phyloP scores from a whole-genome alignment of 2,888 invertebrate genomes.

The Drosophila mercatorum region DNA sequence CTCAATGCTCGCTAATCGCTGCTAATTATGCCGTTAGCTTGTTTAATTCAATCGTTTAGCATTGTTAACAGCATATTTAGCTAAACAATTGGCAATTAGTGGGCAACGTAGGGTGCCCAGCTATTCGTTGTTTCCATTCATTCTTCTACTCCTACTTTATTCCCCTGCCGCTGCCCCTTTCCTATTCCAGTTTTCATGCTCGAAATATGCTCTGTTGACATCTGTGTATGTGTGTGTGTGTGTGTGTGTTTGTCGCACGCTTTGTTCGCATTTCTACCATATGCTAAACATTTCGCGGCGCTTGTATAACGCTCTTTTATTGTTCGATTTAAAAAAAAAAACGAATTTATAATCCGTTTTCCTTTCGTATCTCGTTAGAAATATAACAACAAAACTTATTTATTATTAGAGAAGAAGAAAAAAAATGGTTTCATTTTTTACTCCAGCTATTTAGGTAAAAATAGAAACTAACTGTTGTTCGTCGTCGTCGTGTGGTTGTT shows the following conservation, averaged over 20 bases:
- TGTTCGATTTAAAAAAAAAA: constrained; percentile 51
- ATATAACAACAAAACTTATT: constrained; percentile 36
- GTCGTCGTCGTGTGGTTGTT: background rate
- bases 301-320: constrained; percentile 51
- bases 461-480: constrained; percentile 50
- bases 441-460: constrained; percentile 37
- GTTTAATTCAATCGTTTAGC: background rate
- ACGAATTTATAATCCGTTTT: constrained; percentile 54
- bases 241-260: constrained; percentile 59
- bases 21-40: background rate
- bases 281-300: constrained; percentile 66
- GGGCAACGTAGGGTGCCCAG: constrained; percentile 11
- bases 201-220: constrained; percentile 58
- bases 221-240: constrained; percentile 33
- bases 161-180: background rate
- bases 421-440: constrained; percentile 72
- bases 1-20: background rate
- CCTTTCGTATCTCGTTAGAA: constrained; percentile 53
- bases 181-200: constrained; percentile 46
- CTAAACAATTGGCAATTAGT: background rate
- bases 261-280: constrained; percentile 61
- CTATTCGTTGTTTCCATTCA: constrained; percentile 13
- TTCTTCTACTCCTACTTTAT: background rate
- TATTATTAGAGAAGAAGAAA: constrained; percentile 51
- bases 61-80: background rate